A percentile compares a stretch with the other conserved stretches of the same genome.
Conservation (phyloP, 2,888 invertebrate species). For the Hipparchia semele region DNA sequence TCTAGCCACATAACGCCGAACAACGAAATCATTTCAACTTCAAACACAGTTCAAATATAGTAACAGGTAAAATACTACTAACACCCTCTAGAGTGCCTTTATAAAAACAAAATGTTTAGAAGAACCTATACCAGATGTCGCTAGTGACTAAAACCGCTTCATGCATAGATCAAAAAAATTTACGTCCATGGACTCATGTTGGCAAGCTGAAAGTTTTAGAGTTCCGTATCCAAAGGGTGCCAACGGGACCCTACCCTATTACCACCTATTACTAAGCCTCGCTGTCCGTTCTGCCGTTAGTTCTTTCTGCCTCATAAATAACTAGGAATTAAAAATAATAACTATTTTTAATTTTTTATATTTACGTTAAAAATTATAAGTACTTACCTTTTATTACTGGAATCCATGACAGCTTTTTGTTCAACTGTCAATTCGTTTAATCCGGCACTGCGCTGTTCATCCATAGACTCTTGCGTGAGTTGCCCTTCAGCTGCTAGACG, state of each 20-base stretch:
- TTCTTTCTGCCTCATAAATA: too few relatives aligned
- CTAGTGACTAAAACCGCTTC: constrained; percentile 5
- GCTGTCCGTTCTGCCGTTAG: too few relatives aligned
- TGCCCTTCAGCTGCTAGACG: constrained; percentile 78
- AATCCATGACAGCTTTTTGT: constrained; percentile 76
- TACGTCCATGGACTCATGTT: too few relatives aligned
- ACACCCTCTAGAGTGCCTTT: background rate
- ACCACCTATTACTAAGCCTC: too few relatives aligned
- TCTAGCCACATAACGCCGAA: constrained; percentile 18
- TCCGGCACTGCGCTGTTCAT: constrained; percentile 83
- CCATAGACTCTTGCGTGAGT: constrained; percentile 82
- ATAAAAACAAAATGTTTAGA: background rate
- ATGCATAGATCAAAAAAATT: too few relatives aligned
- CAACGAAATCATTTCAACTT: background rate
- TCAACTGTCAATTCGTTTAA: constrained; percentile 77
- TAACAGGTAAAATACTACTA: background rate
- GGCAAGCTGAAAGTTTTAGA: too few relatives aligned
- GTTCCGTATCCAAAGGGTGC: too few relatives aligned
- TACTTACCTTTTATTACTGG: constrained; percentile 60
- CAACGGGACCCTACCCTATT: too few relatives aligned
- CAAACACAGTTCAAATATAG: too few relatives aligned
- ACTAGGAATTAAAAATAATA: too few relatives aligned
- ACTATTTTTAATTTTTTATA: too few relatives aligned
- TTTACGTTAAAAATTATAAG: background rate
- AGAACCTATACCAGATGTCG: constrained; percentile 43